Evolutionary conservation across 2,113 vertebrate species (phyloP), one percentile per base, ranked within the genome.

Genomic region (Pomatorhinus ruficollis): DNA sequence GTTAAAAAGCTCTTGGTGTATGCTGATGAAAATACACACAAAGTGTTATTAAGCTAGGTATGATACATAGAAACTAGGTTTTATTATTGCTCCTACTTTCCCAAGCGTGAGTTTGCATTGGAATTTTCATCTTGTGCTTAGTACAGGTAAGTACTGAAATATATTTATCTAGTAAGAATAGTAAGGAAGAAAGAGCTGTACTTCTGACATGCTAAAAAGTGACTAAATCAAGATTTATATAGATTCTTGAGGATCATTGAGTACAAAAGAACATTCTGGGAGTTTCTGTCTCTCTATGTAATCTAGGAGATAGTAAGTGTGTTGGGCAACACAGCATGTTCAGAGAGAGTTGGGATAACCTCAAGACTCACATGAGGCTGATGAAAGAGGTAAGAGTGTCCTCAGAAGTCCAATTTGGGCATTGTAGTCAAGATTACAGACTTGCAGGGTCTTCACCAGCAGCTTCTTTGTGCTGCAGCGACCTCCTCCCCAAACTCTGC

Each of bases 1-100:
- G 92, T 91, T 93, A 83, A 81, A 95, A 90, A 86, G 50, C 71
- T 97, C 64, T 65, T 88, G 79, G 76, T 85, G 35, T 53, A 35
- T 33, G 42, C 71, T 74, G 68, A 77, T 88, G 85, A 86, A 95
- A 92, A 89, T 69, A 53, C 49, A 22, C 25, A 19, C 45, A 57
- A 65, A 88, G 54, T 90, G 61, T 87, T 76, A 82, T 76, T 94
- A 95, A 90, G 66, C 31, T 49, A 76, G 37, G 20, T 72, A 12
- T 35, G 63, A 64, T 69, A 47, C 52, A 68, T 12, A 81, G 37
- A 82, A 94, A 33, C 37, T 72, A 56, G 60, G 35, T 79, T 90
- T 85, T 88, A 44, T 85, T 96, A 30, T 65, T 92, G 52, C 71
- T 70, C 15, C 52, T 89, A 65, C 37, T 81, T 77, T 83, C 64